These are phyloP conservation scores for Antheraea pernyi DNA, from an alignment of 1,140 invertebrate genomes.

Conservation along the genomic window DNA sequence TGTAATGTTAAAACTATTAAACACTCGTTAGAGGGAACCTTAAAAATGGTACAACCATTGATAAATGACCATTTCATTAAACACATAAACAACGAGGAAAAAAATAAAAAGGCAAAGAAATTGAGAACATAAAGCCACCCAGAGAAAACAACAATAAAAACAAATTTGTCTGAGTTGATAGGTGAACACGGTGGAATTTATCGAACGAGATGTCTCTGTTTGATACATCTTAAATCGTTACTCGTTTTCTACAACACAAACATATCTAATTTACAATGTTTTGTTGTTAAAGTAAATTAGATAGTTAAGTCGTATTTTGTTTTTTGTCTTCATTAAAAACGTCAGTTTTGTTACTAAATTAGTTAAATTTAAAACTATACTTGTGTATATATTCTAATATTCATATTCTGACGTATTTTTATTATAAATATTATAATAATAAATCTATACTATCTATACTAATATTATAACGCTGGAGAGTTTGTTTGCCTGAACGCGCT, in stretches of 20 bases:
- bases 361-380: no score
- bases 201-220: slow-evolving; percentile 65
- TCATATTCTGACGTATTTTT: no score
- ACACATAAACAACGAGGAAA: slow-evolving; percentile 27
- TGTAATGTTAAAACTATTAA: no score
- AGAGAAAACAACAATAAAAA: slow-evolving; percentile 73
- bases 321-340: no score
- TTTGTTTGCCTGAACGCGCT: no score
- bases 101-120: slow-evolving; percentile 41
- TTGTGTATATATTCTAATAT: no score
- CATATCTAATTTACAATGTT: not conserved
- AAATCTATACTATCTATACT: no score
- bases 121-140: slow-evolving; percentile 65
- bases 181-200: slow-evolving; percentile 63
- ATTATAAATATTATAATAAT: no score
- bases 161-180: slow-evolving; percentile 70
- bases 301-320: no score
- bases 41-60: not conserved
- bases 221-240: slow-evolving; percentile 48
- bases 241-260: slow-evolving; percentile 27
- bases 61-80: slow-evolving; percentile 8
- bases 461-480: no score
- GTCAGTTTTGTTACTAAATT: no score
- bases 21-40: not conserved
- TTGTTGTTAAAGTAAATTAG: not conserved